Percentiles rank a stretch among this genome's conserved stretches.
phyloP scores from a whole-genome alignment of 2,888 invertebrate species.

The Drosophila tripunctata region DNA sequence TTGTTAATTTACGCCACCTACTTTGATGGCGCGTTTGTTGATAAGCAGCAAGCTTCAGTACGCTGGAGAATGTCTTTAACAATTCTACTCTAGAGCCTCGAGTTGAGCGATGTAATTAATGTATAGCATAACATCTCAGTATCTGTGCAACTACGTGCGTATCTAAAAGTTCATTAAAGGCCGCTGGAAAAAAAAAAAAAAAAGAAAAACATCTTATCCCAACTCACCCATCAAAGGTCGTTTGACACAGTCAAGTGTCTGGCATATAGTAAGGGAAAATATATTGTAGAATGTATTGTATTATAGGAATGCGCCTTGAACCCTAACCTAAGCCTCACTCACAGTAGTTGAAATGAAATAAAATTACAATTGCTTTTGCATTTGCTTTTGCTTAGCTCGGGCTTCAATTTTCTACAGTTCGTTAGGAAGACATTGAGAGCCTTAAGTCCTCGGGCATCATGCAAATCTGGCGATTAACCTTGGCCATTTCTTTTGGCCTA shows the following conservation, averaged over 20 bases:
- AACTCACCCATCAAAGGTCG: slow-evolving; percentile 72
- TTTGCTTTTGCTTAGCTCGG: slow-evolving; percentile 64
- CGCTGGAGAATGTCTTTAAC: slow-evolving; percentile 49
- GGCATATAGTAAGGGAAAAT: slow-evolving; percentile 5
- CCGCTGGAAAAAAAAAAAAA: slow-evolving; percentile 26
- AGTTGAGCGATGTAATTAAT: slow-evolving; percentile 65
- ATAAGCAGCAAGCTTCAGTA: slow-evolving; percentile 53
- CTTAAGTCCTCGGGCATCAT: slow-evolving; percentile 43
- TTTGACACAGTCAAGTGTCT: slow-evolving; percentile 60
- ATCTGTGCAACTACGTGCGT: slow-evolving; percentile 65
- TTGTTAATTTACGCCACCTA: slow-evolving; percentile 80
- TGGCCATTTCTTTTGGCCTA: slow-evolving; percentile 76
- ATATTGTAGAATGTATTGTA: neutral
- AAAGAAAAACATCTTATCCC: slow-evolving; percentile 53
- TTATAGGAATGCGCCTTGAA: slow-evolving; percentile 9
- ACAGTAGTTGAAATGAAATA: slow-evolving; percentile 61
- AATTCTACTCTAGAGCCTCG: neutral
- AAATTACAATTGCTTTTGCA: neutral
- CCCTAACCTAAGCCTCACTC: slow-evolving; percentile 45
- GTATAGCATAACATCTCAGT: slow-evolving; percentile 34
- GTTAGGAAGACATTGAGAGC: slow-evolving; percentile 49
- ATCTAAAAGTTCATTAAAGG: slow-evolving; percentile 71
- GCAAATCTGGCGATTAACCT: slow-evolving; percentile 74
- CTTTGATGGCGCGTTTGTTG: slow-evolving; percentile 72
- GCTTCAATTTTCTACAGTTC: slow-evolving; percentile 65